These are phyloP conservation scores for Zootoca vivipara DNA, from an alignment of 2,113 vertebrate genomes.

Conservation along the genomic window DNA sequence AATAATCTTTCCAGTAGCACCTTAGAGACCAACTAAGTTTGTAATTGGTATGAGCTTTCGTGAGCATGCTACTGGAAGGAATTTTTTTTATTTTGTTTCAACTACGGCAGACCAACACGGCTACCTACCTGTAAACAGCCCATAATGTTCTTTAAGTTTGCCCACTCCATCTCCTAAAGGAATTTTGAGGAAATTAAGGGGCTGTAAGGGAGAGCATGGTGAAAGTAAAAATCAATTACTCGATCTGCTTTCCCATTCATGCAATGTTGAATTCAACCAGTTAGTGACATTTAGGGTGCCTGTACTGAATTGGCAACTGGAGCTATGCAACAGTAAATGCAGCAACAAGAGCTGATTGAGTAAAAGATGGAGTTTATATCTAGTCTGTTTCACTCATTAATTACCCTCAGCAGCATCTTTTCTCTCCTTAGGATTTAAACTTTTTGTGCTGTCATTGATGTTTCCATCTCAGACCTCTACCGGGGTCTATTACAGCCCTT, in stretches of 20 bases:
- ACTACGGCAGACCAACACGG: too few relatives aligned
- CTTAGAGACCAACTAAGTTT: too few relatives aligned
- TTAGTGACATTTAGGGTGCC: background rate
- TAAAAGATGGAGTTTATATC: background rate
- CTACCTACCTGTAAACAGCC: too few relatives aligned
- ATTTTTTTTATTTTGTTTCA: too few relatives aligned
- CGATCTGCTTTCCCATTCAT: background rate
- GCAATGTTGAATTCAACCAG: background rate
- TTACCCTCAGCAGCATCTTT: background rate
- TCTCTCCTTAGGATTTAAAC: background rate
- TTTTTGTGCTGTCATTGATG: background rate
- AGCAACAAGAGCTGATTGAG: background rate
- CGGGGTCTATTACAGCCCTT: background rate
- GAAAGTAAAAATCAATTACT: background rate
- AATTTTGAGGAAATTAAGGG: too few relatives aligned
- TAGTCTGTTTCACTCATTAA: background rate
- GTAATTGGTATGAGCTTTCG: too few relatives aligned
- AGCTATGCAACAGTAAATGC: background rate
- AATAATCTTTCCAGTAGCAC: too few relatives aligned
- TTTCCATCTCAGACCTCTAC: background rate
- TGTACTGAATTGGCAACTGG: background rate
- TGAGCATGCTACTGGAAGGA: too few relatives aligned
- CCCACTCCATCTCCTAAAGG: too few relatives aligned
- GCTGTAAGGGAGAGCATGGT: background rate
- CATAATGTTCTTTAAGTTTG: too few relatives aligned